These are phyloP conservation scores for Scomberomorus guttatus DNA, from an alignment of 2,797 vertebrate genomes.

Conservation along the genomic window DNA sequence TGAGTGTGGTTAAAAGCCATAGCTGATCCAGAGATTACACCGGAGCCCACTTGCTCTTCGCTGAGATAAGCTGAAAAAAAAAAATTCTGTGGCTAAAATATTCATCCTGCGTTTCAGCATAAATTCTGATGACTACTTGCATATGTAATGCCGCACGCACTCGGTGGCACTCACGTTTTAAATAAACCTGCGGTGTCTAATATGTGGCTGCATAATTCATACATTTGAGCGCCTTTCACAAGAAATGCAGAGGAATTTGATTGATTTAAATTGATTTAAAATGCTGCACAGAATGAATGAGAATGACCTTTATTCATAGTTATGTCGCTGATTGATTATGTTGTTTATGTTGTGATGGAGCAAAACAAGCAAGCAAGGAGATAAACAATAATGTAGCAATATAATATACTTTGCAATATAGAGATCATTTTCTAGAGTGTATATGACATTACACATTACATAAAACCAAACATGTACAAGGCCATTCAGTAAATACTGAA, in stretches of 20 bases:
- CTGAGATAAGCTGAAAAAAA: constrained; percentile 59
- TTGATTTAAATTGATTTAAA: constrained; percentile 18
- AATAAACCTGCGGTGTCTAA: constrained; percentile 47
- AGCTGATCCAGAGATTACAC: constrained; percentile 74
- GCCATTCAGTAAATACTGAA: background rate
- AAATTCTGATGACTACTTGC: constrained; percentile 38
- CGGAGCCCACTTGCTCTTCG: constrained; percentile 44
- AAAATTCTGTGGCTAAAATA: constrained; percentile 51
- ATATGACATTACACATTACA: background rate
- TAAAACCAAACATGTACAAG: background rate
- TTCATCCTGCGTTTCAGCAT: constrained; percentile 35
- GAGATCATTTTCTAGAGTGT: no score
- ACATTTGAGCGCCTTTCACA: constrained; percentile 39
- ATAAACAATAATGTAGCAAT: background rate
- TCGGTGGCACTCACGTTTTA: constrained; percentile 44
- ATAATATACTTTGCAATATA: background rate
- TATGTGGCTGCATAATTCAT: constrained; percentile 35
- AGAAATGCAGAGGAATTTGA: constrained; percentile 16
- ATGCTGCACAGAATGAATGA: constrained; percentile 18
- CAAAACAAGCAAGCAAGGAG: constrained; percentile 14
- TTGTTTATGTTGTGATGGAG: constrained; percentile 24
- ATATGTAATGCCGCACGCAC: constrained; percentile 43
- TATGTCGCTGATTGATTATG: background rate
- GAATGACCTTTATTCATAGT: constrained; percentile 24
- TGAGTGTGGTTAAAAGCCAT: constrained; percentile 65